Percentiles rank a stretch among this genome's conserved stretches.
phyloP scores from a whole-genome alignment of 37 sponge, comb jelly and placozoan species.

The Bolinopsis microptera region DNA sequence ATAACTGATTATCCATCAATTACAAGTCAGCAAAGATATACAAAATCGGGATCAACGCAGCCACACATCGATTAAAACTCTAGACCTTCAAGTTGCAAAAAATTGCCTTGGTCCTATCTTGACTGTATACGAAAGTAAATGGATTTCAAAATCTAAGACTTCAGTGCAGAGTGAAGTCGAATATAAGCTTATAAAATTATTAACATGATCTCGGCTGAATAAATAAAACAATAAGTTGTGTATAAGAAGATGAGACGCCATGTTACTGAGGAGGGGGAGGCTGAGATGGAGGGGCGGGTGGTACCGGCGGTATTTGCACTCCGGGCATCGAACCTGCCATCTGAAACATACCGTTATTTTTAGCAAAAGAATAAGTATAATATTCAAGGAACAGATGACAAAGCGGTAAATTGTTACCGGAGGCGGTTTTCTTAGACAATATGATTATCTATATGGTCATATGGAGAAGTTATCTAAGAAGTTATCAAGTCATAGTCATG shows the following conservation, averaged over 20 bases:
- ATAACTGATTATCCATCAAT: background rate
- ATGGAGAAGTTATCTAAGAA: background rate
- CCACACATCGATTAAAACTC: background rate
- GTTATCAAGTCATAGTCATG: no score
- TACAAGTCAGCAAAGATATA: background rate
- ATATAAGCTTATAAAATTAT: background rate
- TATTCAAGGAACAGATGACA: no score
- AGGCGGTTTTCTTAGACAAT: no score
- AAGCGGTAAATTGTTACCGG: no score
- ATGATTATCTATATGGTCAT: no score
- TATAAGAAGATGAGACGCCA: background rate
- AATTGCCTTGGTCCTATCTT: background rate
- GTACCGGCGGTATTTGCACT: conserved; percentile 21
- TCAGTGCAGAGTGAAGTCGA: background rate
- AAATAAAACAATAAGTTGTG: background rate
- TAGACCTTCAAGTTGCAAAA: background rate
- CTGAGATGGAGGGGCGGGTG: conserved; percentile 33
- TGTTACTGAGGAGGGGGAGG: conserved; percentile 30
- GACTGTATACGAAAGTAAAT: background rate
- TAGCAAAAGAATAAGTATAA: no score
- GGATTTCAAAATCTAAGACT: background rate
- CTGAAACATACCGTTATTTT: no score
- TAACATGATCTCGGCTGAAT: background rate
- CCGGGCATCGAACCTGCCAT: conserved; percentile 40
- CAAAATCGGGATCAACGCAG: background rate